Evolutionary conservation across 2,888 invertebrate species (phyloP).

Genomic region (Drosophila nr. perissopoda): DNA sequence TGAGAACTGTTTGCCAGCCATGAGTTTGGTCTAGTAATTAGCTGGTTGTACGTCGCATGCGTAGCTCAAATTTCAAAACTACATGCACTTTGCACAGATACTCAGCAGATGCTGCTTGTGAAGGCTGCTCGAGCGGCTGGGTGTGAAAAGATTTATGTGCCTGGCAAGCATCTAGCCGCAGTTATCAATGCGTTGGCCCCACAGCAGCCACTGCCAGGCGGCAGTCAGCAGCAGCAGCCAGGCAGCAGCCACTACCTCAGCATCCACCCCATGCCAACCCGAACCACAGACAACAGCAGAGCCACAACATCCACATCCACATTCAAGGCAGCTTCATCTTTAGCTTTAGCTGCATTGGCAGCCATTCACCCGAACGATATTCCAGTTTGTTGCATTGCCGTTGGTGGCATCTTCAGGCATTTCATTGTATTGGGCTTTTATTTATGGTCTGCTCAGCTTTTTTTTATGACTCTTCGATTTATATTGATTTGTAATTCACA

Average conservation of each 20-base stretch:
- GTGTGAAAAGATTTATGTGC: conserved; percentile 81
- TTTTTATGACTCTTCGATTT: conserved; percentile 78
- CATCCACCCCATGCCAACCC: conserved; percentile 11
- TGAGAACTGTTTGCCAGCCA: conserved; percentile 50
- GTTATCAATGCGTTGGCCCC: conserved; percentile 77
- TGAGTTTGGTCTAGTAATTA: conserved; percentile 77
- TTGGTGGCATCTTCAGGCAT: conserved; percentile 74
- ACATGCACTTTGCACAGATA: conserved; percentile 78
- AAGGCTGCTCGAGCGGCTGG: conserved; percentile 42
- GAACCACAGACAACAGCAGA: conserved; percentile 12
- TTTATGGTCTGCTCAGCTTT: conserved; percentile 71
- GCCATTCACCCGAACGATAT: conserved; percentile 76
- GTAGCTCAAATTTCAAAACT: conserved; percentile 78
- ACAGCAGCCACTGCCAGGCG: conserved; percentile 49
- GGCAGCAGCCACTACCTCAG: conserved; percentile 6
- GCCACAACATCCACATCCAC: conserved; percentile 7
- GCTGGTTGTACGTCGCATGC: conserved; percentile 71
- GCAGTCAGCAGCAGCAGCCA: conserved; percentile 35
- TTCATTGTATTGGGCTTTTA: conserved; percentile 72
- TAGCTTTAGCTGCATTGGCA: conserved; percentile 30
- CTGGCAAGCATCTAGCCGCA: conserved; percentile 63
- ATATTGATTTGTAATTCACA: conserved; percentile 74
- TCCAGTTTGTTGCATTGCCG: conserved; percentile 67
- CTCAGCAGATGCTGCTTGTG: conserved; percentile 27
- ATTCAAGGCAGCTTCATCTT: conserved; percentile 24